Percentiles rank a stretch among this genome's conserved stretches.
Conservation (phyloP, 2,797 vertebrate species). For the Acestrorhynchus altus region DNA sequence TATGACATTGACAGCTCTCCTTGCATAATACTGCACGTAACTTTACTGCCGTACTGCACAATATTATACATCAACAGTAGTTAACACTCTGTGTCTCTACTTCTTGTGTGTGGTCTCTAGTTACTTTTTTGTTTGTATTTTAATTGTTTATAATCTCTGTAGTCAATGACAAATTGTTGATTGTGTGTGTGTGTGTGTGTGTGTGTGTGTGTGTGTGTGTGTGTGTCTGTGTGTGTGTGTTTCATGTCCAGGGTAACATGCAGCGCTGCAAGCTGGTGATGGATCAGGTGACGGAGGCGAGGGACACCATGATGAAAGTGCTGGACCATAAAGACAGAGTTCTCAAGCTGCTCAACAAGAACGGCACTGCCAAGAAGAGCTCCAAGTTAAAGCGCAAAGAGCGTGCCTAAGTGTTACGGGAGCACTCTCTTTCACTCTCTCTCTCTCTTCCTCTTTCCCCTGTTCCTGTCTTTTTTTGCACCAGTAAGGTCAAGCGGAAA, state of each 20-base stretch:
- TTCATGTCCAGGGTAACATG: constrained; percentile 90
- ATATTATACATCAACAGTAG: too few relatives aligned
- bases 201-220: too few relatives aligned
- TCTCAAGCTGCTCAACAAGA: constrained; percentile 98
- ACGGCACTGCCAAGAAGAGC: constrained; percentile 92
- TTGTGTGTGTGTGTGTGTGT: too few relatives aligned
- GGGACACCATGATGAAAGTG: constrained; percentile 99
- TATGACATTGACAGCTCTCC: too few relatives aligned
- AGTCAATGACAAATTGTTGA: too few relatives aligned
- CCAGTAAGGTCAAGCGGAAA: constrained; percentile 29
- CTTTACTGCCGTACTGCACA: too few relatives aligned
- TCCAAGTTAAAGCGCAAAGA: constrained; percentile 98
- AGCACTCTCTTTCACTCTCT: not conserved
- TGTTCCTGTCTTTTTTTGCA: not conserved
- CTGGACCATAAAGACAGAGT: constrained; percentile 98
- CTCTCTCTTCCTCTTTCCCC: not conserved
- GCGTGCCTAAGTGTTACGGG: constrained; percentile 77
- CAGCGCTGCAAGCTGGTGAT: constrained; percentile 98
- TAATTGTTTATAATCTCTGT: too few relatives aligned
- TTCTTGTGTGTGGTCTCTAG: too few relatives aligned
- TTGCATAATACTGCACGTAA: too few relatives aligned
- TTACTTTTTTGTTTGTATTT: too few relatives aligned
- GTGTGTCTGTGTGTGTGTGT: constrained; percentile 5
- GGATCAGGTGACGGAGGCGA: constrained; percentile 98
- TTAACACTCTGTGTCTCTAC: too few relatives aligned